Evolutionary conservation across 2,888 invertebrate species (phyloP), one percentile per base, ranked within the genome.

Genomic region (Belgica antarctica): DNA sequence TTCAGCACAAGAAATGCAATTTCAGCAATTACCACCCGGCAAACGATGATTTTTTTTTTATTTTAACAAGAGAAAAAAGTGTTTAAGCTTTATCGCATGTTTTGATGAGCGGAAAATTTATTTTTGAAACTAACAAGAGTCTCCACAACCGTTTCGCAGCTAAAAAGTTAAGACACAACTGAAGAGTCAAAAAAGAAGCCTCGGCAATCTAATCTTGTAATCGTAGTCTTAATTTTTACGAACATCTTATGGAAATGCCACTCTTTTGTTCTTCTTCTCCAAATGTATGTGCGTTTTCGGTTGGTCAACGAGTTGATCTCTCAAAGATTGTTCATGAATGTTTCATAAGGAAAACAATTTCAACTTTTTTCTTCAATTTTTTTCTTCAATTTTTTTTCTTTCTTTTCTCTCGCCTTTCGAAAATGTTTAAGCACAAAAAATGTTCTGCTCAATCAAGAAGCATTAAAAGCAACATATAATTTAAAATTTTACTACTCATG

Each of bases 171-270:
- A 52, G 22, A 22, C 52, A 22, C 52, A 7, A 52, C 17, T 41
- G 41, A 41, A 15, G 15, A 41, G n/a, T 41, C 10, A 15, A 17
- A 52, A n/a, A 52, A 52, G 52, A 52, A 52, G 22, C 17, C 22
- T 52, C 12, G 46, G 46, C 46, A 68, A 68, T 34, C 57, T 68
- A 68, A 68, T 68, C 68, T 57, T 28, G 57, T 57, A 57, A 57
- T 68, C 57, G 57, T n/a, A 24, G 57, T 68, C 68, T 68, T 68
- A 68, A 68, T 68, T 68, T n/a, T 68, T 68, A 68, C 24, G 68
- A 28, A 7, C 34, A 46, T 57, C 52, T 34, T 57, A 68, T 68
- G 68, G 57, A 57, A 68, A 68, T 68, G 52, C 34, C 28, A 17
- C 68, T 68, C 63, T 34, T 68, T 68, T 68, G 68, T 68, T 57